Evolutionary conservation across 2,797 vertebrate genomes (phyloP), one percentile per base, ranked within the genome.

Genomic region (Epinephelus coioides): DNA sequence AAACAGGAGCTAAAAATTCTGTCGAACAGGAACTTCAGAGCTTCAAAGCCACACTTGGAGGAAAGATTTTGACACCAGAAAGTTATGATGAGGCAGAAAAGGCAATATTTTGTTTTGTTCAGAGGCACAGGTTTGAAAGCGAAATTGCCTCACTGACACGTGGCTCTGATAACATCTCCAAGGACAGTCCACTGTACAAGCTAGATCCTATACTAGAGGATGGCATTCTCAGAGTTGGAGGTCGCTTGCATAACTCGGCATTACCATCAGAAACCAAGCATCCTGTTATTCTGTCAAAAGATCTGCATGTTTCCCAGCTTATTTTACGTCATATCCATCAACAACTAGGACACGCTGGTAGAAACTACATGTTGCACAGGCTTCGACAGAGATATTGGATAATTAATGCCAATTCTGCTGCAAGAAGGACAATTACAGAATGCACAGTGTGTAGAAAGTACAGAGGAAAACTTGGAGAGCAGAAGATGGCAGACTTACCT

Each of bases 11-110:
- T 34, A 30, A 57, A 57, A 4, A 17, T 30, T 57, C 25, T 57
- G 55, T 57, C 2, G 27, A 57, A 57, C 55, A 57, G 25, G 5
- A n/a, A n/a, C 30, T 59, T 59, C 30, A 62, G n/a, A 67, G 54
- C 1, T 74, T 80, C 25, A 80, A 59, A 49, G n/a, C 11, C 23
- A 63, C 55, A n/a, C 7, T 75, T 23, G 55, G 25, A 62, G 46
- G 12, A 14, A 43, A 60, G 19, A 18, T n/a, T 9, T 38, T 74
- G 11, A 53, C 51, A 12, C n/a, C 50, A n/a, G 9, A 51, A 21
- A 21, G 4, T 51, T 51, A 7, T 38, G 49, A 18, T 59, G 64
- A 74, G 50, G 70, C 64, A 62, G 68, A 78, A 27, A 38, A 34
- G 30, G 17, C 27, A 43, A 23, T 69, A 21, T 38, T 57, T 9